phyloP scores from a whole-genome alignment of 1,140 invertebrate species.

The Heliconius eleuchia region DNA sequence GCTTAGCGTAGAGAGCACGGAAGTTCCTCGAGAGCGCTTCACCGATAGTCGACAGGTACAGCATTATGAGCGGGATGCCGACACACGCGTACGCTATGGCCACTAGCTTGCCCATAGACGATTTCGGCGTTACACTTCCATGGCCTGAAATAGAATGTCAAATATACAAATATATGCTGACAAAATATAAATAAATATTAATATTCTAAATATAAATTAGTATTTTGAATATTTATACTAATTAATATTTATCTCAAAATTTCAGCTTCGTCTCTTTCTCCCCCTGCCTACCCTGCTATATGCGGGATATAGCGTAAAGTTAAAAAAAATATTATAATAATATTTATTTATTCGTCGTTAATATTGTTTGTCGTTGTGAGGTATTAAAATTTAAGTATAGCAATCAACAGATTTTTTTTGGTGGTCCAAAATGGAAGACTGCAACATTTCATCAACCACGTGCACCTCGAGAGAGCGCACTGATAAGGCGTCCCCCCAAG shows the following conservation, averaged over 20 bases:
- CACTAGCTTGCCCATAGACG: constrained; percentile 88
- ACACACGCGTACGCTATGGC: constrained; percentile 94
- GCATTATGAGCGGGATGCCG: constrained; percentile 94
- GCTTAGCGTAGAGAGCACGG: constrained; percentile 66
- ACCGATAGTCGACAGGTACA: constrained; percentile 93
- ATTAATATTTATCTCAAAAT: too few relatives aligned
- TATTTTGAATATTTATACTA: too few relatives aligned
- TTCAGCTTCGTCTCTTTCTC: too few relatives aligned
- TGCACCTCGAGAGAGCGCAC: too few relatives aligned
- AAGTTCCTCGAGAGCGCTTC: constrained; percentile 86
- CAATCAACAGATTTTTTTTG: too few relatives aligned
- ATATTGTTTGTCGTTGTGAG: not conserved
- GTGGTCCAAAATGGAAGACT: too few relatives aligned
- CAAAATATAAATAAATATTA: not conserved
- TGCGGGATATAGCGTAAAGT: too few relatives aligned
- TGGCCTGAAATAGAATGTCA: constrained; percentile 86
- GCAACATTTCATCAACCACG: too few relatives aligned
- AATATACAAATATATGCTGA: not conserved
- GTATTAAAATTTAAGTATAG: not conserved
- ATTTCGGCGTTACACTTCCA: constrained; percentile 94
- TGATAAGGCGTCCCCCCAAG: too few relatives aligned
- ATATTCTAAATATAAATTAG: too few relatives aligned
- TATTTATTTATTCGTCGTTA: not conserved
- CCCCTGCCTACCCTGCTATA: too few relatives aligned
- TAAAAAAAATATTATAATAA: too few relatives aligned